Conservation (phyloP, 2,888 invertebrate species). For the Theretra japonica region DNA sequence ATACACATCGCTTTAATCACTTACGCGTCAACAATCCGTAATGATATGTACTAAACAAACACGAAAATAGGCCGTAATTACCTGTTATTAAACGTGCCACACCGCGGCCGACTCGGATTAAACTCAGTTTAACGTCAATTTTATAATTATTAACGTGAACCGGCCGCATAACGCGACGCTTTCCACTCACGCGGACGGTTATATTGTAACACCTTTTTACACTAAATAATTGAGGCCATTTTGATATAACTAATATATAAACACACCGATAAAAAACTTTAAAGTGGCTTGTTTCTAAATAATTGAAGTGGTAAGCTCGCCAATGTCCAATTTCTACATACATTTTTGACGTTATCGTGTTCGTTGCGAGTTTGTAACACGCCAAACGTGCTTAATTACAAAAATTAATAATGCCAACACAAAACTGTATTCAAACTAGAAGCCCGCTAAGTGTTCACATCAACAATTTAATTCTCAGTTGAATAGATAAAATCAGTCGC, state of each 20-base stretch:
- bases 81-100: conserved; percentile 27
- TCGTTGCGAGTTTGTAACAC: neutral
- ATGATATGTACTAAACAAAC: conserved; percentile 73
- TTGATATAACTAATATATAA: neutral
- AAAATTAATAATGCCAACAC: neutral
- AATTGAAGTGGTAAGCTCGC: neutral
- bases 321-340: conserved; percentile 3
- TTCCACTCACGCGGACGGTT: conserved; percentile 24
- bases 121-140: conserved; percentile 20
- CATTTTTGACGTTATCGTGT: neutral
- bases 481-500: neutral
- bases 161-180: neutral
- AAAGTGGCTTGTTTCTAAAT: neutral
- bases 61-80: conserved; percentile 60
- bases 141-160: conserved; percentile 27
- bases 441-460: neutral
- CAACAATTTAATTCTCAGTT: neutral
- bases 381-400: neutral
- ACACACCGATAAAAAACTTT: neutral
- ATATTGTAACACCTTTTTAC: conserved; percentile 10
- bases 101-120: conserved; percentile 21
- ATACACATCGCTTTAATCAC: conserved; percentile 71
- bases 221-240: conserved; percentile 8
- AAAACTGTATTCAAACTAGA: neutral
- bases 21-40: conserved; percentile 68